Conservation (phyloP, 2,797 vertebrate species). For the Chromobotia macracanthus region DNA sequence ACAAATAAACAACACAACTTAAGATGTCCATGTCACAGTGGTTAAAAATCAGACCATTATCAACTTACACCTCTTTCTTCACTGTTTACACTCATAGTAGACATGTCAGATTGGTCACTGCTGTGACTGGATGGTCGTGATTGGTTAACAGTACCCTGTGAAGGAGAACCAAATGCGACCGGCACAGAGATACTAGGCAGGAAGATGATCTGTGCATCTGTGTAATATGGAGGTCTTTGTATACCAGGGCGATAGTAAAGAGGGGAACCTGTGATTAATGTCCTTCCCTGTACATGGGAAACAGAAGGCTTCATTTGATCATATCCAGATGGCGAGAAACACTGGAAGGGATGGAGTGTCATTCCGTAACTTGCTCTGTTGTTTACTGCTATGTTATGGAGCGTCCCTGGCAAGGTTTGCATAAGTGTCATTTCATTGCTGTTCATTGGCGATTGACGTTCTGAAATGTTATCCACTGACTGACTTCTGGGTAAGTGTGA, state of each 20-base stretch:
- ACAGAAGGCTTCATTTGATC: slow-evolving; percentile 23
- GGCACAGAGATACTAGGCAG: slow-evolving; percentile 40
- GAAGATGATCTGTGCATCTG: slow-evolving; percentile 16
- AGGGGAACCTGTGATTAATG: slow-evolving; percentile 37
- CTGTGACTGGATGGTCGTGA: slow-evolving; percentile 61
- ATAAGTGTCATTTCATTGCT: slow-evolving; percentile 34
- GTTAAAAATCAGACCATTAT: slow-evolving; percentile 24
- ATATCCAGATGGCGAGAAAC: slow-evolving; percentile 4
- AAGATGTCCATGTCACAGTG: slow-evolving; percentile 26
- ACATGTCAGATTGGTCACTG: slow-evolving; percentile 60
- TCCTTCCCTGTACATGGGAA: slow-evolving; percentile 21
- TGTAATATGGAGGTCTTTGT: slow-evolving; percentile 15
- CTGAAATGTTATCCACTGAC: slow-evolving; percentile 59
- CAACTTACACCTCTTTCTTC: slow-evolving; percentile 60
- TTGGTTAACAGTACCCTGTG: slow-evolving; percentile 41
- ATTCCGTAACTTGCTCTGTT: slow-evolving; percentile 37
- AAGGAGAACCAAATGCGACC: slow-evolving; percentile 41
- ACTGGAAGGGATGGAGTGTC: slow-evolving; percentile 13
- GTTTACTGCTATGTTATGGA: slow-evolving; percentile 44
- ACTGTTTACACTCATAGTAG: slow-evolving; percentile 58
- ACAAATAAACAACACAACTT: slow-evolving; percentile 3
- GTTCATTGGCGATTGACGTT: slow-evolving; percentile 45
- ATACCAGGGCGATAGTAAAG: slow-evolving; percentile 39
- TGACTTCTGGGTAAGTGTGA: slow-evolving; percentile 62
- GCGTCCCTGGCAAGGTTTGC: slow-evolving; percentile 46